Evolutionary conservation across 92 coral and sea anemone species (phyloP).

Genomic region (Zoanthus sansibaricus): DNA sequence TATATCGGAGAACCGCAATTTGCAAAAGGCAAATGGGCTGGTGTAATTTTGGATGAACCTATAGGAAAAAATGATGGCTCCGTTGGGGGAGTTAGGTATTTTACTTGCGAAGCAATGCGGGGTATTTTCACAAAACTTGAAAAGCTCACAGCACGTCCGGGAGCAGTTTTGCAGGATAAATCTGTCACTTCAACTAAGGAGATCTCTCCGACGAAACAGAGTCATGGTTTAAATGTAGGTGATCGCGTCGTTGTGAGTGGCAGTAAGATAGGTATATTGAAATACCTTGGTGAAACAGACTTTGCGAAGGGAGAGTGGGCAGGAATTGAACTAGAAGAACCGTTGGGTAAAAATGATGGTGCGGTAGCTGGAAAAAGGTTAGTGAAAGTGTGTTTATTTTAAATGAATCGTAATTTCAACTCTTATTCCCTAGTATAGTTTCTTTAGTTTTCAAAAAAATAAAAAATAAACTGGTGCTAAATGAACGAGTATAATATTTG

Average conservation of each 20-base stretch:
- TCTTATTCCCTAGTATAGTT: not conserved
- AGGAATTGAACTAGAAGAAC: constrained; percentile 94
- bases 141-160: constrained; percentile 85
- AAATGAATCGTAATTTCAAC: not conserved
- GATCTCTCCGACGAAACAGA: constrained; percentile 30
- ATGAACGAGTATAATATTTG: not conserved
- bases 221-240: constrained; percentile 82
- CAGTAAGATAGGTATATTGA: constrained; percentile 82
- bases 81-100: constrained; percentile 94
- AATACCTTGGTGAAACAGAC: constrained; percentile 94
- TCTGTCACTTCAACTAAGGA: constrained; percentile 45
- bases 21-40: constrained; percentile 99
- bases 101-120: constrained; percentile 85
- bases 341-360: constrained; percentile 97
- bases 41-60: constrained; percentile 87
- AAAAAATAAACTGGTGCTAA: too few species aligned
- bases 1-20: constrained; percentile 95
- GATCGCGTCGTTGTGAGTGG: constrained; percentile 95
- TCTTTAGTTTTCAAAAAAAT: not conserved
- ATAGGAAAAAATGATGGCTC: constrained; percentile 95
- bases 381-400: not conserved
- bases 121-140: constrained; percentile 96
- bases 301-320: constrained; percentile 99
- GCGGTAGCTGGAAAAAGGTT: constrained; percentile 99
- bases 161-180: constrained; percentile 56